Conservation (phyloP, 2,113 vertebrate species). For the Lamprotornis superbus region DNA sequence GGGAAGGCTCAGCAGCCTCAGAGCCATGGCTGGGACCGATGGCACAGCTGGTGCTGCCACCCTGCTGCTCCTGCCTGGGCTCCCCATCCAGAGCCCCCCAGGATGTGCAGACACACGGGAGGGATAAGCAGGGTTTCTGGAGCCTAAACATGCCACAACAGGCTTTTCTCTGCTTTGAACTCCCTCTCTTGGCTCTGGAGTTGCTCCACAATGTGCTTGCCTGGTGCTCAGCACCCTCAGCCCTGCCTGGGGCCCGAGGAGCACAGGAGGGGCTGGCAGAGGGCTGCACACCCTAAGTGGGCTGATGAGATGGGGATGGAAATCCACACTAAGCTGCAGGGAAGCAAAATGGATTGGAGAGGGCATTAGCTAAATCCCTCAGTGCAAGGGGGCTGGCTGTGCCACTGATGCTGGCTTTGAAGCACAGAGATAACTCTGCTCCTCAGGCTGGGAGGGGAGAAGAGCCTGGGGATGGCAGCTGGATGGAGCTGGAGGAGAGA, state of each 20-base stretch:
- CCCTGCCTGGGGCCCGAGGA: not conserved
- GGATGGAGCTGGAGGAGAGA: not conserved
- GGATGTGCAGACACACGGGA: not conserved
- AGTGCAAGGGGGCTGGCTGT: not conserved
- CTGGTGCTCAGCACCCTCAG: not conserved
- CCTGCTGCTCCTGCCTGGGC: not conserved
- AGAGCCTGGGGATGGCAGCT: not conserved
- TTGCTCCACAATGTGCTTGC: fast-evolving
- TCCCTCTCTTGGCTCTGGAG: not conserved
- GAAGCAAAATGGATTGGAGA: constrained; percentile 53
- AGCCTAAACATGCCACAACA: fast-evolving
- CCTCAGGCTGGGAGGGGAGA: not conserved
- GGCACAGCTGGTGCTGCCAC: constrained; percentile 26
- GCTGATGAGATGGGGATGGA: not conserved
- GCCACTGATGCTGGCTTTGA: not conserved
- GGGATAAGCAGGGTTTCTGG: not conserved
- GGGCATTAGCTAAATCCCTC: constrained; percentile 45
- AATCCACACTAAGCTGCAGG: constrained; percentile 34
- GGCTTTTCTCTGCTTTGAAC: not conserved
- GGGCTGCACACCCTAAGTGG: not conserved
- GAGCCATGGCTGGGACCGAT: not conserved
- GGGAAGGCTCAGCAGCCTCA: constrained; percentile 35
- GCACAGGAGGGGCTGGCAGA: not conserved
- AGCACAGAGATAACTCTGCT: not conserved
- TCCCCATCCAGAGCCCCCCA: not conserved